phyloP scores from a whole-genome alignment of 2,797 vertebrate genomes.

The Rhadinocentrus ornatus region DNA sequence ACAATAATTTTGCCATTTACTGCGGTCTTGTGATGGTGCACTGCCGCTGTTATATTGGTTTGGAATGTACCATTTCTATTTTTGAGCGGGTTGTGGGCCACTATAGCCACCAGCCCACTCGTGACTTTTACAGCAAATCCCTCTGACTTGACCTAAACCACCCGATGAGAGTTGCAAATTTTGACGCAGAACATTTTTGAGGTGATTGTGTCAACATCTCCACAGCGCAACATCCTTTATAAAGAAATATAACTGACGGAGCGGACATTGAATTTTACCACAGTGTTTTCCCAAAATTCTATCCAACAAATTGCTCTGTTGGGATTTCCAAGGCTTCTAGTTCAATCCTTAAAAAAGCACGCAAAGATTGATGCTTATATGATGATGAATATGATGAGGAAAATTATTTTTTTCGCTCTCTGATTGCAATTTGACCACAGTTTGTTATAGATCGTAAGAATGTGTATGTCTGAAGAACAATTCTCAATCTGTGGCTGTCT shows the following conservation, averaged over 20 bases:
- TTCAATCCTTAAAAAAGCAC: conserved; percentile 39
- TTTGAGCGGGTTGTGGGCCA: conserved; percentile 78
- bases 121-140: conserved; percentile 74
- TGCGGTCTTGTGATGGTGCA: conserved; percentile 85
- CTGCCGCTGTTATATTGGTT: conserved; percentile 85
- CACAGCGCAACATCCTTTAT: conserved; percentile 64
- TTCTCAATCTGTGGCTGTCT: conserved; percentile 59
- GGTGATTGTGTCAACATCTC: conserved; percentile 79
- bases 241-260: conserved; percentile 64
- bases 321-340: conserved; percentile 70
- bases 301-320: conserved; percentile 66
- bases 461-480: conserved; percentile 53
- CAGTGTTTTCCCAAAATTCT: conserved; percentile 72
- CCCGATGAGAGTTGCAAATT: conserved; percentile 46
- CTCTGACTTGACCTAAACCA: conserved; percentile 51
- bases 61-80: conserved; percentile 87
- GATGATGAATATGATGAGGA: conserved; percentile 56
- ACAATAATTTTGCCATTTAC: conserved; percentile 86
- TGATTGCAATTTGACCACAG: conserved; percentile 65
- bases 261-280: conserved; percentile 63
- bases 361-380: conserved; percentile 49
- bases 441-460: conserved; percentile 61
- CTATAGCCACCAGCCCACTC: conserved; percentile 75
- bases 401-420: conserved; percentile 26
- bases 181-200: conserved; percentile 81